Evolutionary conservation across 2,113 vertebrate genomes (phyloP).

Genomic region (Vulpes lagopus): DNA sequence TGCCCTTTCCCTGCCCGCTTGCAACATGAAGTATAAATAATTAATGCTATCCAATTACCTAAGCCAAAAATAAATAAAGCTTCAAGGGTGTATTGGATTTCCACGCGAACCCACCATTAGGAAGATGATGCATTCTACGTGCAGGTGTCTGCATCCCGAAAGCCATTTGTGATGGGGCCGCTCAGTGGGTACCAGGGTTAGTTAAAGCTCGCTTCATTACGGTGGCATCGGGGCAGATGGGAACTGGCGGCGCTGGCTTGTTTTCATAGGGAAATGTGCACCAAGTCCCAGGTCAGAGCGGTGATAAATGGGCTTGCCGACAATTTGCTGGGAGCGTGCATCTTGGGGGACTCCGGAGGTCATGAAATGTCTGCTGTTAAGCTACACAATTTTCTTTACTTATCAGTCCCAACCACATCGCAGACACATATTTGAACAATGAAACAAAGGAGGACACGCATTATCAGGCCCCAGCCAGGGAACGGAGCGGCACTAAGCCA

Average conservation of each 20-base stretch:
- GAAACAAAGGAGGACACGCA: slow-evolving; percentile 79
- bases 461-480: slow-evolving; percentile 74
- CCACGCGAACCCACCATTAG: slow-evolving; percentile 53
- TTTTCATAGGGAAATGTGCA: slow-evolving; percentile 81
- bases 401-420: slow-evolving; percentile 80
- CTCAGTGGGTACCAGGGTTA: slow-evolving; percentile 77
- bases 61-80: slow-evolving; percentile 72
- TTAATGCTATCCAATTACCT: slow-evolving; percentile 63
- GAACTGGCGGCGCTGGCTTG: slow-evolving; percentile 68
- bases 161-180: slow-evolving; percentile 75
- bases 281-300: slow-evolving; percentile 65
- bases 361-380: slow-evolving; percentile 75
- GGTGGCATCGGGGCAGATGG: slow-evolving; percentile 73
- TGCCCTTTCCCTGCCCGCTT: slow-evolving; percentile 37
- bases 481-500: slow-evolving; percentile 67
- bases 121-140: slow-evolving; percentile 22
- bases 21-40: slow-evolving; percentile 75
- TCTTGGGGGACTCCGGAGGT: slow-evolving; percentile 76
- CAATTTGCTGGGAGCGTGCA: slow-evolving; percentile 68
- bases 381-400: slow-evolving; percentile 62
- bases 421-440: slow-evolving; percentile 83
- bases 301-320: slow-evolving; percentile 82
- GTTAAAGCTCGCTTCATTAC: slow-evolving; percentile 82
- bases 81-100: slow-evolving; percentile 75
- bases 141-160: slow-evolving; percentile 73